Base-by-base conservation (phyloP, 2,797 vertebrate species). In the Varecia variegata region DNA sequence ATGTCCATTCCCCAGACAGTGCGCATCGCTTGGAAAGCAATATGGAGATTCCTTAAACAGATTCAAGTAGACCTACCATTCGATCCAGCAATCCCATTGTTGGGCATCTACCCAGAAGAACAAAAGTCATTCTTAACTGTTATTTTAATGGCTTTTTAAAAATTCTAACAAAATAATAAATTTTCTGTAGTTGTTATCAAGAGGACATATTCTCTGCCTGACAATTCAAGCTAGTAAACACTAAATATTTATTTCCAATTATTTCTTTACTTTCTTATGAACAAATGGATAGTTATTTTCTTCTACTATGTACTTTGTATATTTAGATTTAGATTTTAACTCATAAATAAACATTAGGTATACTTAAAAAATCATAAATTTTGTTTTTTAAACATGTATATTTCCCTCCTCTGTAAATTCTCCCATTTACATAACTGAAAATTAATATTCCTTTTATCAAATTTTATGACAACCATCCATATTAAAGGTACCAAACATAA, bases 201-300 rank as follows among this genome's bases (percentile, higher is more conserved):
- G 56, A 25, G 56, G 56, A 25, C 56, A 30, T 20, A 90, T 88
- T 96, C 92, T 90, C 54, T 96, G 45, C 54, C 65, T 94, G 50
- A 70, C 8, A 95, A 54, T 60, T 90, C 77, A 82, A 73, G 35
- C 23, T n/a, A 95, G 21, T 11, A 93, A 92, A 71, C 79, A 88
- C 18, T 70, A 86, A 83, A 27, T 15, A 67, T 58, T 90, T 10
- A 79, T 45, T 80, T 93, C 82, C 82, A 20, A 68, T 82, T 79
- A 86, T 88, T 83, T 86, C 23, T 73, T 93, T 52, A 58, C 30
- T 62, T 58, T 67, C 60, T 67, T 21, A 25, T 65, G 14, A 93
- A 32, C 12, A 85, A 93, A 94, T 13, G 70, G 58, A 70, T 71
- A 89, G 71, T 38, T 83, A n/a, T 65, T 82, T 65, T 77, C 40